A percentile compares a stretch with the other conserved stretches of the same genome.
Evolutionary conservation across 1,140 invertebrate species (phyloP).

Genomic region (Lamellibrachia luymesi): DNA sequence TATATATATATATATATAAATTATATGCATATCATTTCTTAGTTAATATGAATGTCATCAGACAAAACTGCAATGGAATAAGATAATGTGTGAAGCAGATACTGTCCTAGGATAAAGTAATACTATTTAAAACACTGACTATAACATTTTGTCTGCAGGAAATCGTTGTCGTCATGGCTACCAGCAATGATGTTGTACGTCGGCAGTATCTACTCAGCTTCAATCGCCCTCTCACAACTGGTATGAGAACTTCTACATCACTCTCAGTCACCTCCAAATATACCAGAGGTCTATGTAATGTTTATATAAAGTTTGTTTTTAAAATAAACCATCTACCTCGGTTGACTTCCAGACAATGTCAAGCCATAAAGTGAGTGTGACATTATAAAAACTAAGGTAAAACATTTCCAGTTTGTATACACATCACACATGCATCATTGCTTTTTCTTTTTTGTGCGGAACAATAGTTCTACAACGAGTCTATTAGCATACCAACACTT

Average conservation of each 20-base stretch:
- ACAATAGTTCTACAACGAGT: too few species aligned
- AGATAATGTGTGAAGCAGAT: background rate
- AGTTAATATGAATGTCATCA: background rate
- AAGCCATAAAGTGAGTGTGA: too few species aligned
- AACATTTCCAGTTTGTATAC: too few species aligned
- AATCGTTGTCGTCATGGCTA: constrained; percentile 46
- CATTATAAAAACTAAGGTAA: too few species aligned
- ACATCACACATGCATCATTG: too few species aligned
- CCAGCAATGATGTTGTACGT: constrained; percentile 53
- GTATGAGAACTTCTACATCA: constrained; percentile 47
- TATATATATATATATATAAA: too few species aligned
- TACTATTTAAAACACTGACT: constrained; percentile 17
- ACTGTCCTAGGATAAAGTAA: background rate
- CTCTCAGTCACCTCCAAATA: constrained; percentile 35
- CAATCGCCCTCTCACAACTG: constrained; percentile 51
- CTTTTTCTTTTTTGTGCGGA: too few species aligned
- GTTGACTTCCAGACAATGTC: too few species aligned
- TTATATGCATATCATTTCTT: background rate
- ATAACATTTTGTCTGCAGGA: constrained; percentile 41
- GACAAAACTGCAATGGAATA: background rate
- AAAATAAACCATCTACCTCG: too few species aligned
- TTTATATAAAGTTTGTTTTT: too few species aligned
- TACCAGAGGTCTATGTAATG: background rate
- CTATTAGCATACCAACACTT: too few species aligned
- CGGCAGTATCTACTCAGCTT: constrained; percentile 52